Percentiles rank a stretch among this genome's conserved stretches.
Evolutionary conservation across 2,113 vertebrate genomes (phyloP).

Genomic region (Daphoenositta chrysoptera): DNA sequence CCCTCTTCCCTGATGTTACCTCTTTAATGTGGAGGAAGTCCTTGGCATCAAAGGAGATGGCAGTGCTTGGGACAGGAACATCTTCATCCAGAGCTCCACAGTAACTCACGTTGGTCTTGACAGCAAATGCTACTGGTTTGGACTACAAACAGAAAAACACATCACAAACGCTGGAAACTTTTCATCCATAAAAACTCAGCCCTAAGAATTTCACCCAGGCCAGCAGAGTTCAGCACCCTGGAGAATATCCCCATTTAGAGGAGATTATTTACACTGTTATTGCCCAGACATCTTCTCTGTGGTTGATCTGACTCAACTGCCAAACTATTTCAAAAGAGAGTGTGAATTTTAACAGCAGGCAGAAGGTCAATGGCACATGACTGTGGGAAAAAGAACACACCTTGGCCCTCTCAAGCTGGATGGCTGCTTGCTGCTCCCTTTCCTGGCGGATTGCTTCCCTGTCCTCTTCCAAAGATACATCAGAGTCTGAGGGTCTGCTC

Average conservation of each 20-base stretch:
- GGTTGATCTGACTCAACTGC: accelerated
- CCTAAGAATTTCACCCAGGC: background rate
- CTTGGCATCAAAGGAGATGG: constrained; percentile 95
- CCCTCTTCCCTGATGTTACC: constrained; percentile 69
- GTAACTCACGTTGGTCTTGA: constrained; percentile 96
- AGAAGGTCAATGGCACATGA: background rate
- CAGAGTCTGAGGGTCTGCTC: constrained; percentile 98
- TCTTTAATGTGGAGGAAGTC: constrained; percentile 99
- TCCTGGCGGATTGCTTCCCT: constrained; percentile 93
- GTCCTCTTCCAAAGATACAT: constrained; percentile 97
- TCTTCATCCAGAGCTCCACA: constrained; percentile 95
- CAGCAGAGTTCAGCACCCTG: background rate
- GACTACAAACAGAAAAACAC: constrained; percentile 72
- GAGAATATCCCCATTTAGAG: background rate
- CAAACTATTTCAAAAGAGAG: background rate
- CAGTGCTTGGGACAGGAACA: constrained; percentile 92
- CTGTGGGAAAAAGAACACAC: constrained; percentile 46
- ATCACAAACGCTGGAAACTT: background rate
- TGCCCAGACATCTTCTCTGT: background rate
- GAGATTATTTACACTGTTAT: background rate
- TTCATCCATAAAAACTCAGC: background rate
- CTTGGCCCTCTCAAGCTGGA: constrained; percentile 96
- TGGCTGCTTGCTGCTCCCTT: constrained; percentile 90
- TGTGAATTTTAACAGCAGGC: background rate
- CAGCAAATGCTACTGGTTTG: constrained; percentile 94